These are phyloP conservation scores for Malaclemys terrapin DNA, from an alignment of 2,113 vertebrate species.

Conservation along the genomic window DNA sequence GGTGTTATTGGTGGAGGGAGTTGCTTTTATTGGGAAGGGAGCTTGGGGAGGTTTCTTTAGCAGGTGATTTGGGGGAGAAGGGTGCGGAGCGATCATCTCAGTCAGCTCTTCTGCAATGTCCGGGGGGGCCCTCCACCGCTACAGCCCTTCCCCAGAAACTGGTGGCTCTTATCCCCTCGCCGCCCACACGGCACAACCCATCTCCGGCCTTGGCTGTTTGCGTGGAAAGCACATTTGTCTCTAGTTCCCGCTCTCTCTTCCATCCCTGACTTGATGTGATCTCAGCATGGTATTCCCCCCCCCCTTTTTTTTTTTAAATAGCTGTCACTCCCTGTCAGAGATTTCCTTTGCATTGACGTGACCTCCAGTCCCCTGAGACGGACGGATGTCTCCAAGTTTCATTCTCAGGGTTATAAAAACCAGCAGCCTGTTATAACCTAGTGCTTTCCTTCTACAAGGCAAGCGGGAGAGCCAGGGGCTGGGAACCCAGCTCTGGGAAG, in stretches of 20 bases:
- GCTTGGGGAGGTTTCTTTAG: neutral
- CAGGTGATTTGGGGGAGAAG: neutral
- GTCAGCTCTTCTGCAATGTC: neutral
- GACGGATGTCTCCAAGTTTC: neutral
- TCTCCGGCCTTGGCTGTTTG: neutral
- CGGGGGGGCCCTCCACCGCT: neutral
- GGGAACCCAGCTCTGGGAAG: neutral
- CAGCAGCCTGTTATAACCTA: neutral
- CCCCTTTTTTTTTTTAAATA: neutral
- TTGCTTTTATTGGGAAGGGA: neutral
- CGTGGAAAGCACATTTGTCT: neutral
- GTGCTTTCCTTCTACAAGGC: neutral
- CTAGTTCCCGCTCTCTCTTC: neutral
- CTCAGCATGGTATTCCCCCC: rapidly evolving
- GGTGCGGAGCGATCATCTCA: neutral
- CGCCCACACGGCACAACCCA: neutral
- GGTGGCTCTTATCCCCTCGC: neutral
- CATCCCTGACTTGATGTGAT: neutral
- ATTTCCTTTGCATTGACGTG: constrained; percentile 35
- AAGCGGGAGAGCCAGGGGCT: neutral
- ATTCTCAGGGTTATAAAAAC: constrained; percentile 66
- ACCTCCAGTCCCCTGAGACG: constrained; percentile 39
- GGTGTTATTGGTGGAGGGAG: neutral
- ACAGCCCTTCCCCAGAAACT: neutral
- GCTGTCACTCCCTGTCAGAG: neutral